These are phyloP conservation scores for Mesorhabditis spiculigera DNA, from an alignment of 2,888 invertebrate genomes.

Conservation along the genomic window DNA sequence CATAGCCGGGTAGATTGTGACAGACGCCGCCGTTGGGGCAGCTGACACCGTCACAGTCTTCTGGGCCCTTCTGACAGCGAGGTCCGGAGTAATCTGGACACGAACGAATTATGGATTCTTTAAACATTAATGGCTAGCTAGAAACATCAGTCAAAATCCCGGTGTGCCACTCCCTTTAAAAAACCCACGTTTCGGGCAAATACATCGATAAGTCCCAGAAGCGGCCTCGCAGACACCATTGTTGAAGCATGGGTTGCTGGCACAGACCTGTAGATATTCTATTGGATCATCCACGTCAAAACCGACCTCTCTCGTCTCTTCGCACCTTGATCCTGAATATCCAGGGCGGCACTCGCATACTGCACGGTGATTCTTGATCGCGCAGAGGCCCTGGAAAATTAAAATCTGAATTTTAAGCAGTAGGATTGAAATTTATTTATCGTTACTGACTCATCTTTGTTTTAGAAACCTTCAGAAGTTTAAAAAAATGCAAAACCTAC, in stretches of 20 bases:
- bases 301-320: constrained; percentile 72
- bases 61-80: constrained; percentile 84
- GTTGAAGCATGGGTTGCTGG: constrained; percentile 85
- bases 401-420: constrained; percentile 4
- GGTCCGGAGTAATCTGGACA: constrained; percentile 74
- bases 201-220: constrained; percentile 72
- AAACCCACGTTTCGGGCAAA: constrained; percentile 49
- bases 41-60: constrained; percentile 82
- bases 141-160: no score
- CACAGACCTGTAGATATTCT: constrained; percentile 66
- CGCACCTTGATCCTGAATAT: constrained; percentile 63
- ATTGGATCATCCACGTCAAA: neutral
- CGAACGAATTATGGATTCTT: neutral
- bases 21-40: constrained; percentile 96
- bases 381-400: constrained; percentile 31
- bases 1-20: constrained; percentile 83
- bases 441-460: no score
- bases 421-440: no score
- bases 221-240: constrained; percentile 90
- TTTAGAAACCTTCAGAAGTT: no score
- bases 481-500: constrained; percentile 17
- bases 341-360: constrained; percentile 82
- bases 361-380: constrained; percentile 44
- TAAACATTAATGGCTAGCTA: neutral
- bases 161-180: neutral